Evolutionary conservation across 2,888 invertebrate genomes (phyloP), one percentile per base, ranked within the genome.

Genomic region (Laspeyria flexula): DNA sequence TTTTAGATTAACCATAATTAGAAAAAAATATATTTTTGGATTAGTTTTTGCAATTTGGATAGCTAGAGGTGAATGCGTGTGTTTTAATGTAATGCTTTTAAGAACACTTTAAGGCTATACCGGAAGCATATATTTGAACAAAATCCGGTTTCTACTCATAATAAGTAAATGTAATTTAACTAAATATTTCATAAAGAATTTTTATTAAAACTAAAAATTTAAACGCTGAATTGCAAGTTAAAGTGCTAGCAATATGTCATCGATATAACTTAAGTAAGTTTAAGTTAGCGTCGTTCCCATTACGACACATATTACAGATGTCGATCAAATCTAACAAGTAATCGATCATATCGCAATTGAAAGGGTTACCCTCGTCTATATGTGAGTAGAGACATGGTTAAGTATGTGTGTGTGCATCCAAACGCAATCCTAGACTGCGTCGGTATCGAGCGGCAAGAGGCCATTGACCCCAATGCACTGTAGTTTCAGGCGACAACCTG

Each of bases 391-490:
- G 12, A 11, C 23, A 25, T 30, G 39, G 51, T 45, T 18, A 55
- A 13, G 4, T 39, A 41, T 40, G 48, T 55, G 54, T 60, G 59
- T 33, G 56, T 60, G 52, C 34, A 55, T 52, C 21, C 33, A 33
- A 47, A 55, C 54, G 48, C 41, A 60, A 52, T 52, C 52, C 55
- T 52, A 62, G 58, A 52, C 65, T 71, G 60, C 55, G 57, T 58
- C 49, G 58, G 33, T 65, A 66, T 72, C 63, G 69, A 73, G 60
- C 70, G 68, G 27, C 15, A 4, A 4, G 29, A 23, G 65, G 66
- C 44, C 70, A 46, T 37, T 34, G 67, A 71, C 67, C 71, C 43
- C 49, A 35, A 16, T 70, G 70, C 66, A 66, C 52, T 51, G 51
- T 55, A 58, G 56, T 55, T 49, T 60, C 55, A 50, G 49, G 48